These are phyloP conservation scores for Octomys mimax DNA, from an alignment of 2,797 vertebrate genomes.

Conservation along the genomic window DNA sequence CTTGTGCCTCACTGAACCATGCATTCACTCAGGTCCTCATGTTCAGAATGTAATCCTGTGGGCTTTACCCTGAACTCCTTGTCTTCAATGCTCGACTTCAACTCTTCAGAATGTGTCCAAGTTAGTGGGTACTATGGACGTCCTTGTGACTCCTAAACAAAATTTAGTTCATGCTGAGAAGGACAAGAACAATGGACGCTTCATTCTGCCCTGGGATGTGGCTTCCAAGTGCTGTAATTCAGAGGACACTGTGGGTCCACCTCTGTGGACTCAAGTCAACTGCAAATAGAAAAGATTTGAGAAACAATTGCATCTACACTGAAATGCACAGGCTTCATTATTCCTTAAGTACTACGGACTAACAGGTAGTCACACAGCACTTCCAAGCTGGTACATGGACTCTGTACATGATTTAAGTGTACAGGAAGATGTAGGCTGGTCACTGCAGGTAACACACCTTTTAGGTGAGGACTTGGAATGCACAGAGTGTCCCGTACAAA, in stretches of 20 bases:
- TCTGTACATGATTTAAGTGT: background rate
- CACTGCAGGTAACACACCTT: background rate
- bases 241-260: background rate
- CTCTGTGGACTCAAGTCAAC: background rate
- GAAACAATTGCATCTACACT: background rate
- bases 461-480: background rate
- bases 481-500: no score
- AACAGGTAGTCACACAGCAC: background rate
- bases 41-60: conserved; percentile 1
- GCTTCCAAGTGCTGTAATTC: background rate
- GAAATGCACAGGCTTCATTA: background rate
- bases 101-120: background rate
- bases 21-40: background rate
- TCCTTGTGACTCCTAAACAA: conserved; percentile 44
- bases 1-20: background rate
- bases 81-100: background rate
- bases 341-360: background rate
- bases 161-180: conserved; percentile 11
- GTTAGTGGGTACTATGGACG: background rate
- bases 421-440: background rate
- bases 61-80: background rate
- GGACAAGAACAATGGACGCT: background rate
- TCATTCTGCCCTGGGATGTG: background rate
- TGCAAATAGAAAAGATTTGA: background rate
- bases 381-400: background rate